phyloP scores from a whole-genome alignment of 2,797 vertebrate genomes.

The Dermochelys coriacea region DNA sequence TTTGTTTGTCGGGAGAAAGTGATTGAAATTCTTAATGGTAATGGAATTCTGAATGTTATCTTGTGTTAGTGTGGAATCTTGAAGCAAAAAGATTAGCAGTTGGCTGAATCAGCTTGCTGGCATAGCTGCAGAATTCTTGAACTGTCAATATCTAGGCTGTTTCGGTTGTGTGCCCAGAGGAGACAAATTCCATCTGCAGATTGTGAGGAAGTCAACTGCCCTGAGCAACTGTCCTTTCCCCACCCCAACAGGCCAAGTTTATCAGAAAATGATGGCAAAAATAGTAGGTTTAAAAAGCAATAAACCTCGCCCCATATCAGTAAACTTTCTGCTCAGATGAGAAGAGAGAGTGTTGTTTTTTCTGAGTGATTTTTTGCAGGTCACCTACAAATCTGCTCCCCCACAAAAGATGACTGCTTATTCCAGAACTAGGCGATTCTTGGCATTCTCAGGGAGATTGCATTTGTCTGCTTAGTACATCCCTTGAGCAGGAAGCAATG shows the following conservation, averaged over 20 bases:
- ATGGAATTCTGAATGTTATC: slow-evolving; percentile 55
- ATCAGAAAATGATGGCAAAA: background rate
- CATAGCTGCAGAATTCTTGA: slow-evolving; percentile 43
- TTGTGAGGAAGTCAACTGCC: background rate
- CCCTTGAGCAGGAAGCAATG: slow-evolving; percentile 54
- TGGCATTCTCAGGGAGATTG: background rate
- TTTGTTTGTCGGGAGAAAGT: slow-evolving; percentile 52
- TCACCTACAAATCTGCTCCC: background rate
- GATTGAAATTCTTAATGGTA: slow-evolving; percentile 43
- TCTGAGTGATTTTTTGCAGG: background rate
- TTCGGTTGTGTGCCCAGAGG: background rate
- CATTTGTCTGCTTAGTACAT: slow-evolving; percentile 51
- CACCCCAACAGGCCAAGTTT: background rate
- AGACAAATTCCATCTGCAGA: slow-evolving; percentile 7
- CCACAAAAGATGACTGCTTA: background rate
- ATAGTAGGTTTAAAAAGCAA: background rate
- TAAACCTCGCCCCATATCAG: background rate
- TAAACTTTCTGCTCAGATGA: background rate
- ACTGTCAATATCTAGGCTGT: slow-evolving; percentile 17
- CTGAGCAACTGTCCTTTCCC: fast-evolving
- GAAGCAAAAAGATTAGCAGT: slow-evolving; percentile 56
- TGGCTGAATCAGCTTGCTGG: slow-evolving; percentile 50
- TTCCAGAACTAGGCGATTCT: fast-evolving
- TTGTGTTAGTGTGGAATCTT: slow-evolving; percentile 17
- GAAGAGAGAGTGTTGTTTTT: fast-evolving